A percentile compares a stretch with the other conserved stretches of the same genome.
These are phyloP conservation scores for Bubo scandiacus DNA, from an alignment of 2,113 vertebrate genomes.

Conservation along the genomic window DNA sequence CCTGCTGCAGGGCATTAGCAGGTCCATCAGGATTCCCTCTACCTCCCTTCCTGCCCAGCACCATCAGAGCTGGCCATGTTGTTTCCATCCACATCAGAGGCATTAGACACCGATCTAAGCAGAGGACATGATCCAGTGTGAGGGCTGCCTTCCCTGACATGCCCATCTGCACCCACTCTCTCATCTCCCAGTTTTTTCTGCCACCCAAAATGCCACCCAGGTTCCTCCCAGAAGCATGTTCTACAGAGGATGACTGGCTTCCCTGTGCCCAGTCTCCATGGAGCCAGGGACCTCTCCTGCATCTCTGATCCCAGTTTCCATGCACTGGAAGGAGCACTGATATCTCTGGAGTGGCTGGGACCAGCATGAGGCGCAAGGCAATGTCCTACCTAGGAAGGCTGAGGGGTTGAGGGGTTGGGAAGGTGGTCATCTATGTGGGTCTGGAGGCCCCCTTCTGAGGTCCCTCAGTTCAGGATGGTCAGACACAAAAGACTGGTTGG, in stretches of 20 bases:
- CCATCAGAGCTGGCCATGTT: background rate
- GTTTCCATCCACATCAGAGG: background rate
- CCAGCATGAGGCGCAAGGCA: background rate
- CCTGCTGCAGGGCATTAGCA: background rate
- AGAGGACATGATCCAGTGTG: background rate
- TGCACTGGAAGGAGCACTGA: background rate
- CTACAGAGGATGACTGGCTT: background rate
- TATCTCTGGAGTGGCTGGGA: background rate
- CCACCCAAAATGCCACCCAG: rapidly evolving
- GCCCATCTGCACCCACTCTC: background rate
- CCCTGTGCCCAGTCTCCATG: background rate
- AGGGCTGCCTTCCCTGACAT: background rate
- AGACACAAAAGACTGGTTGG: background rate
- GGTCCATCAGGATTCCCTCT: background rate
- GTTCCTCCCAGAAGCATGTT: background rate
- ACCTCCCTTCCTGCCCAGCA: background rate
- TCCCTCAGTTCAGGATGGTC: background rate
- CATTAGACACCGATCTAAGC: background rate
- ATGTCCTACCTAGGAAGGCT: background rate
- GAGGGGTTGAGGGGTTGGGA: rapidly evolving
- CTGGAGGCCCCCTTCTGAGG: background rate
- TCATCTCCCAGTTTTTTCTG: background rate
- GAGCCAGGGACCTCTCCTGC: background rate
- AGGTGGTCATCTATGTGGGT: background rate
- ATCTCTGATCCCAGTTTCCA: background rate